Base-by-base conservation (phyloP, 2,888 invertebrate species). In the Synergus laeviventris region DNA sequence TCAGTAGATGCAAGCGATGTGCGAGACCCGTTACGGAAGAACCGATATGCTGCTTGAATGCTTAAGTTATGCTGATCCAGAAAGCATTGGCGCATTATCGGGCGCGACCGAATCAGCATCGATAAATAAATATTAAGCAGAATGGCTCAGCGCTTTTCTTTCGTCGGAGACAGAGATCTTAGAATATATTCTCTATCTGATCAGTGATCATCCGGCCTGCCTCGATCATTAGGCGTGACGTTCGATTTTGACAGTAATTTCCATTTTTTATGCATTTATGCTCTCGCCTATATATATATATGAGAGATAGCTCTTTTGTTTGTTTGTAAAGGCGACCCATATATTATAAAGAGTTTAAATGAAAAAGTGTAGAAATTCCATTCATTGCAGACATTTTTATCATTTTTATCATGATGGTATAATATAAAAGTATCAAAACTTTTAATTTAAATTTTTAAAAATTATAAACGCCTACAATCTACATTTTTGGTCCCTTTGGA, bases 81-180 rank as follows among this genome's bases (percentile, higher is more conserved):
- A 83, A 83, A 79, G 75, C 78, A 81, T 82, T 80, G 77, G 81
- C 82, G 79, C 78, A 79, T 81, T 80, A 82, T 78, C 79, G 76
- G 62, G 54, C 49, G 31, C 74, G 70, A 62, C 60, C 31, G 74
- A 64, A 64, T 75, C 60, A 79, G 76, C 74, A 81, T 81, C 83
- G 81, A 83, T 84, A 82, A 82, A 85, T 85, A 84, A 85, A 85
- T 83, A 84, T 84, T 85, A 82, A 84, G 80, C 42, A 80, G 79
- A 82, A 84, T 85, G 84, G 82, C 83, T 85, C 84, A 84, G 84
- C 84, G 84, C 82, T 85, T 83, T 83, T 77, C 73, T 75, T 79
- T 78, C 74, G 66, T 74, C 12, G 21, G 16, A 24, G 66, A 24
- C 36, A 38, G n/a, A 38, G n/a, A 62, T 62, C 38, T 62, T 16